phyloP scores from a whole-genome alignment of 2,797 vertebrate genomes.

The Pogonophryne albipinna region DNA sequence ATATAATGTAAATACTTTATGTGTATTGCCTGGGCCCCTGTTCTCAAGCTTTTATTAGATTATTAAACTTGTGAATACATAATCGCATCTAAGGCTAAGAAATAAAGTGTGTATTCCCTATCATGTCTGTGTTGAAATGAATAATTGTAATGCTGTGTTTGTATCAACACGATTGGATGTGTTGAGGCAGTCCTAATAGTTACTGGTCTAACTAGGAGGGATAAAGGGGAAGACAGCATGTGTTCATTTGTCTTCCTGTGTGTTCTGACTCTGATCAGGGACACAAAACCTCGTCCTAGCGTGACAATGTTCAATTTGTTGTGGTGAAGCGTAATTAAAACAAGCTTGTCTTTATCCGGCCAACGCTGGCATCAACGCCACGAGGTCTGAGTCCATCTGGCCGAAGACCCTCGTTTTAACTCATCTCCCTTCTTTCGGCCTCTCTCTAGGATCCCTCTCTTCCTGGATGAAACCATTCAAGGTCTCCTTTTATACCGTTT shows the following conservation, averaged over 20 bases:
- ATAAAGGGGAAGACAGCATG: conserved; percentile 13
- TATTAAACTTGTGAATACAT: too few species aligned
- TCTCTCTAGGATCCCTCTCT: conserved; percentile 38
- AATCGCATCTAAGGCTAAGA: background rate
- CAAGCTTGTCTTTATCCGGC: conserved; percentile 55
- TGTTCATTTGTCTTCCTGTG: conserved; percentile 47
- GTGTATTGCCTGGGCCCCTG: too few species aligned
- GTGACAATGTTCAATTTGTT: conserved; percentile 52
- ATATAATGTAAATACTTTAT: too few species aligned
- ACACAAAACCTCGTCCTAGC: conserved; percentile 34
- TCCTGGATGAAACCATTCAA: conserved; percentile 37
- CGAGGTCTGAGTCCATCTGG: conserved; percentile 50
- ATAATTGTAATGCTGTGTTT: conserved; percentile 5
- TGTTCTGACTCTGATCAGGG: conserved; percentile 61
- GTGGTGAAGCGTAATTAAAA: conserved; percentile 63
- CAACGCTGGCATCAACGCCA: conserved; percentile 35
- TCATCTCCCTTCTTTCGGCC: conserved; percentile 11
- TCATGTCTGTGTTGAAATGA: background rate
- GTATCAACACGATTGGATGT: background rate
- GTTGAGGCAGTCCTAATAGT: conserved; percentile 4
- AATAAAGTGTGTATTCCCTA: too few species aligned
- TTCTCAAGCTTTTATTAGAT: too few species aligned
- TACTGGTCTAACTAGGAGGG: background rate
- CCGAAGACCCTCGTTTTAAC: conserved; percentile 37
- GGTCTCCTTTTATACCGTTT: too few species aligned